Evolutionary conservation across 2,888 invertebrate species (phyloP), one percentile per base, ranked within the genome.

Genomic region (Rutpela maculata): DNA sequence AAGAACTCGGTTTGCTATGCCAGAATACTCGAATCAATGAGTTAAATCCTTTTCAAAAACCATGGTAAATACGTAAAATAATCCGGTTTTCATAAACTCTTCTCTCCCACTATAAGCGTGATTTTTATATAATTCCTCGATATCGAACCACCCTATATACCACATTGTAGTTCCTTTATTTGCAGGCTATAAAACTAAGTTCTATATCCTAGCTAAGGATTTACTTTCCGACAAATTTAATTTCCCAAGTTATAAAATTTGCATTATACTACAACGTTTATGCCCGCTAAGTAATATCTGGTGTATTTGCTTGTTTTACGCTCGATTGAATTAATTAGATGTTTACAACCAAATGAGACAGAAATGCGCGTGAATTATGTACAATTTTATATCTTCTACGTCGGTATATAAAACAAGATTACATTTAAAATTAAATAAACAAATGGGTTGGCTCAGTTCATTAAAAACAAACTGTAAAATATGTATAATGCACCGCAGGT

Each of bases 311-410:
- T 59, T 60, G 70, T 70, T 70, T 70, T 17, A 35, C 38, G 70
- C 70, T 15, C 43, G 35, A 70, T 59, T 69, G 68, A 59, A 70
- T 70, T 60, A 59, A 70, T 38, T 60, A 59, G 38, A 60, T 70
- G 60, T 70, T 70, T 60, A 70, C 26, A 19, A 55, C 26, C 26
- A 22, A 67, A 67, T 55, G 55, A 67, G 67, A 55, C 55, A 50
- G 67, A 67, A 67, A 67, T 26, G 26, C 1, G 26, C 50, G n/a
- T 22, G 55, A 55, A 55, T 67, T 50, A 67, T 67, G 22, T 50
- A 22, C 18, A 50, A 66, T 35, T 66, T 50, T 55, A 55, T 50
- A 50, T 43, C 66, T 66, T 43, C 35, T 67, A 65, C 65, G 26
- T 43, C 38, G 65, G 43, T 65, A 18, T 38, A 65, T 18, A 18